These are phyloP conservation scores for Pegea sp. DNA, from an alignment of 23 tunicate genomes.

Conservation along the genomic window DNA sequence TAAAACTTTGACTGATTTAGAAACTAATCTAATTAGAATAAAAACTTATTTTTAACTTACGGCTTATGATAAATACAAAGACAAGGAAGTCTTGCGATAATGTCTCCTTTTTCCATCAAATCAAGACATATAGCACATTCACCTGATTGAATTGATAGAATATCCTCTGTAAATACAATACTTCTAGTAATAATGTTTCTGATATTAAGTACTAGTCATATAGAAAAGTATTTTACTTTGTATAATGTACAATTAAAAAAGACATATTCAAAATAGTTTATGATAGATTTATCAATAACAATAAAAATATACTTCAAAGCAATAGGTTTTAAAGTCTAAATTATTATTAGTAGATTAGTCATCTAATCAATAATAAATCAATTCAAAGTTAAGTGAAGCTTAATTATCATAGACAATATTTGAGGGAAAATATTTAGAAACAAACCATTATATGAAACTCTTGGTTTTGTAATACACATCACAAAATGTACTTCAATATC, in stretches of 20 bases:
- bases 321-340: background rate
- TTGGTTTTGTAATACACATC: conserved; percentile 66
- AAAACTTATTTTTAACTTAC: no score
- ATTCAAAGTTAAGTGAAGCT: no score
- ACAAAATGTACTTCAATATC: conserved; percentile 79
- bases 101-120: conserved; percentile 22
- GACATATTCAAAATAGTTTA: background rate
- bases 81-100: conserved; percentile 33
- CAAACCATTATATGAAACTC: conserved; percentile 69
- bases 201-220: background rate
- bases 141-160: conserved; percentile 2
- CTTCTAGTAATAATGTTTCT: background rate
- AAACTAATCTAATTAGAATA: no score
- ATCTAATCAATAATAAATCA: no score
- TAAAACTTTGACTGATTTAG: no score
- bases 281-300: background rate
- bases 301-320: background rate
- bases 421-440: background rate
- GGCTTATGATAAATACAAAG: conserved; percentile 38
- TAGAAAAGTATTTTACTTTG: background rate
- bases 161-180: conserved; percentile 25
- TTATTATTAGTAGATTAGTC: background rate
- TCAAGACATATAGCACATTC: conserved; percentile 56
- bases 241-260: background rate
- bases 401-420: no score